Base-by-base conservation (phyloP, 2,888 invertebrate genomes). In the Catocala fraxini region DNA sequence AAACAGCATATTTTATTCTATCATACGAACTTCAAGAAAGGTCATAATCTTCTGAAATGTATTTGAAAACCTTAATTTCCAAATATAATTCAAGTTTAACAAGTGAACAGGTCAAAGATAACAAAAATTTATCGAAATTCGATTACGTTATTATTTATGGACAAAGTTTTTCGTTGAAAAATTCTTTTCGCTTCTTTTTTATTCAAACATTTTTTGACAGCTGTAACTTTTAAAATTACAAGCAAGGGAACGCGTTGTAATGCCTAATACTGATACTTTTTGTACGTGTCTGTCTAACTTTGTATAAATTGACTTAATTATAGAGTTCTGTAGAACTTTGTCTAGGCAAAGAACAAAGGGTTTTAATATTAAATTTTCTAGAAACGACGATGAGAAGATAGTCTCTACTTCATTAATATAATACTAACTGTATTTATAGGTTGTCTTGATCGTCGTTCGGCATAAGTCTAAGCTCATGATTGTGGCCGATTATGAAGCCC, bases 111-210 rank as follows among this genome's bases (percentile, higher is more conserved):
- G 25, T 15, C 48, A 51, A 61, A 34, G 42, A 47, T 55, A 65
- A 56, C 39, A 47, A 54, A 51, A 42, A 54, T 59, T 62, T 39
- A 72, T 71, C 72, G 71, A 59, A 59, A 43, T 63, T 56, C 72
- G 57, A 71, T 71, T 53, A 64, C 43, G 48, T 39, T 25, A 51
- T 74, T 70, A 66, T 67, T 72, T 71, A 72, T 68, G 35, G 35
- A 6, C 6, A 12, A 72, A 71, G 63, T 71, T 72, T 68, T n/a
- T 11, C 5, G 6, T 9, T 6, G 3, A 39, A 39, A 39, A 7
- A 9, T 39, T 39, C 9, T 9, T 7, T 39, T 39, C 35, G 6
- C 35, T 39, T 39, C 9, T 39, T 39, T 39, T 25, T 25, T 25
- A 25, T 25, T 39, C 0, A 52, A 70, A 56, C 12, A 10, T 59